phyloP scores from a whole-genome alignment of 2,888 invertebrate genomes.

The Plagodis pulveraria region DNA sequence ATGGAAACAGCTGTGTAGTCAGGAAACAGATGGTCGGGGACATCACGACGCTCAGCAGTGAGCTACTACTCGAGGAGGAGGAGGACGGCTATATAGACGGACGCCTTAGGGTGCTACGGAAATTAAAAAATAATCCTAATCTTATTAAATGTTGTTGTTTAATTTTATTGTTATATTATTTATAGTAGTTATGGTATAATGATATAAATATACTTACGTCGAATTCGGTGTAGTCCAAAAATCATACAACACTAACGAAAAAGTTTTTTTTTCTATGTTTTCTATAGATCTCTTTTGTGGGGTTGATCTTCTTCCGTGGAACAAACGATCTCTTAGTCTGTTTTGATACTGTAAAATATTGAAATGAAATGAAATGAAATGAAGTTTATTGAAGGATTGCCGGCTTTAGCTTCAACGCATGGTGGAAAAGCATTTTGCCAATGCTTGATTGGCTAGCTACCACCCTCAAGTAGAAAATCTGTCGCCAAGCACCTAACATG shows the following conservation, averaged over 20 bases:
- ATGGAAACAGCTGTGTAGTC: too few species aligned
- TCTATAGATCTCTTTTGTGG: neutral
- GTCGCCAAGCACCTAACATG: neutral
- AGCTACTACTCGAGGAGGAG: too few species aligned
- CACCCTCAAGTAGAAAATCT: neutral
- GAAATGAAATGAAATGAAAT: too few species aligned
- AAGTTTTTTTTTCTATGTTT: neutral
- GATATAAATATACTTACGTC: neutral
- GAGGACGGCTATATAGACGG: too few species aligned
- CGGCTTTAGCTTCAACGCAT: too few species aligned
- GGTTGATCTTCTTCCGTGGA: slow-evolving; percentile 34
- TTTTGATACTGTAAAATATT: slow-evolving; percentile 51
- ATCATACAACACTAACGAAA: slow-evolving; percentile 2
- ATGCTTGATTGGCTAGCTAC: neutral
- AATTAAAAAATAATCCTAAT: too few species aligned
- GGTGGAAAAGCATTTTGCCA: neutral
- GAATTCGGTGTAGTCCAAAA: slow-evolving; percentile 35
- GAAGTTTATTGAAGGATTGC: too few species aligned
- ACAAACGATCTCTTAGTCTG: slow-evolving; percentile 44
- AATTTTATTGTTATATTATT: neutral
- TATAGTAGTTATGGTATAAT: too few species aligned
- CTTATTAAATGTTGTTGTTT: neutral
- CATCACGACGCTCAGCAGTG: too few species aligned
- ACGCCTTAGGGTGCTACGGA: too few species aligned
- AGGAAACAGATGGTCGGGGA: too few species aligned